Conservation (phyloP, 2,888 invertebrate species). For the Ormyrus thymus region DNA sequence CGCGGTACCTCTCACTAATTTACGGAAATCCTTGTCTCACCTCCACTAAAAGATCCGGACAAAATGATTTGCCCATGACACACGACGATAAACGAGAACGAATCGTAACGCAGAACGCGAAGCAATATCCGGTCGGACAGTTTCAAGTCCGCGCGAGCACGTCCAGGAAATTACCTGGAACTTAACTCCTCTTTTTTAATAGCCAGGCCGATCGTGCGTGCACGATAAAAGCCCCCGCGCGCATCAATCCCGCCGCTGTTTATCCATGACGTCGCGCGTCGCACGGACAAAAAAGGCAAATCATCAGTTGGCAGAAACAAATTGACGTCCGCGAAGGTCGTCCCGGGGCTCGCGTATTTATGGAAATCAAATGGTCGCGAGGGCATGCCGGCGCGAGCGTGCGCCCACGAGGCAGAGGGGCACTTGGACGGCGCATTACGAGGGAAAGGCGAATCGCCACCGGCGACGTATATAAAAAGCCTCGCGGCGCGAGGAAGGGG, state of each 20-base stretch:
- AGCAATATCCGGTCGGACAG: not conserved
- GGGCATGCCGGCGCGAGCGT: too few species aligned
- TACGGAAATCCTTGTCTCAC: too few species aligned
- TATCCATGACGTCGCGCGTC: not conserved
- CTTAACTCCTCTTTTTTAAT: conserved; percentile 1
- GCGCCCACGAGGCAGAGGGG: too few species aligned
- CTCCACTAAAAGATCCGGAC: too few species aligned
- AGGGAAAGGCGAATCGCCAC: not conserved
- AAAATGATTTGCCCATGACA: too few species aligned
- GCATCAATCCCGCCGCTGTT: conserved; percentile 17
- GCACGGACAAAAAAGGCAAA: not conserved
- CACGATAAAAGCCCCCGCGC: not conserved
- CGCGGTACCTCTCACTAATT: too few species aligned
- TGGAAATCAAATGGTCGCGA: not conserved
- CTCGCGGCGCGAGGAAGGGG: too few species aligned
- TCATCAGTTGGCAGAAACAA: not conserved
- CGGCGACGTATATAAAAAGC: not conserved
- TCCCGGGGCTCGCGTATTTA: not conserved
- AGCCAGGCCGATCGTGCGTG: conserved; percentile 25
- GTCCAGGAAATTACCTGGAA: not conserved
- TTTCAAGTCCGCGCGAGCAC: not conserved
- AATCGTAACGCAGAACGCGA: too few species aligned
- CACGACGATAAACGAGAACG: too few species aligned
- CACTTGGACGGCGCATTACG: too few species aligned
- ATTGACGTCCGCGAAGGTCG: conserved; percentile 22